Evolutionary conservation across 2,113 vertebrate species (phyloP), one percentile per base, ranked within the genome.

Genomic region (Hippocampus comes): DNA sequence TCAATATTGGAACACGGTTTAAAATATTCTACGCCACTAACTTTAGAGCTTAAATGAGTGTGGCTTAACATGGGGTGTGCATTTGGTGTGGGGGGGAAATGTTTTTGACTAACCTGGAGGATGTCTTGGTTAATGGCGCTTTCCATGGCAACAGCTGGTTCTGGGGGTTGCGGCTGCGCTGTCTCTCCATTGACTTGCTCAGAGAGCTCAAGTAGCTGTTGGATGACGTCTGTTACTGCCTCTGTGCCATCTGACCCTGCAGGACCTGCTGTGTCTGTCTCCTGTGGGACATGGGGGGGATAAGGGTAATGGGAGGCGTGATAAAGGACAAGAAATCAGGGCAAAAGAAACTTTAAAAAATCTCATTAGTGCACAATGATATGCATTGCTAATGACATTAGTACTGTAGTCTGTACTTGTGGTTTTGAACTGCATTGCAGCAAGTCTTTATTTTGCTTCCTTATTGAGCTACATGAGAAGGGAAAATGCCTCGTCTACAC

Each of bases 41-140:
- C 9, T 14, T 64, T 23, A n/a, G 4, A 42, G 18, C 5, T 42
- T 38, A 49, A 21, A 67, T 11, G 21, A 5, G 17, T 56, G 38
- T 59, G 27, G 18, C 49, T 59, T n/a, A 27, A 70, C 17, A 41
- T 48, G 21, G 23, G 17, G 59, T 30, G 34, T 41, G 2, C 38
- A 60, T 57, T 43, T n/a, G 63, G 14, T 59, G 42, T 17, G 18
- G 51, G 61, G 9, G 12, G 53, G 9, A 7, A 69, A 25, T 42
- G 49, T 66, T 30, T 1, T 21, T 56, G 7, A 38, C 76, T 86
- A 84, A 98, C 97, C 95, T 99, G 97, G 23, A 99, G 86, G 86
- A 99, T 99, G 89, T 99, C 97, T 89, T 95, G 95, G 82, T 94
- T 99, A 82, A 99, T 94, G 67, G 94, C 94, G 42, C 95, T 93